Evolutionary conservation across 2,113 vertebrate species (phyloP).

Genomic region (Albula glossodonta): DNA sequence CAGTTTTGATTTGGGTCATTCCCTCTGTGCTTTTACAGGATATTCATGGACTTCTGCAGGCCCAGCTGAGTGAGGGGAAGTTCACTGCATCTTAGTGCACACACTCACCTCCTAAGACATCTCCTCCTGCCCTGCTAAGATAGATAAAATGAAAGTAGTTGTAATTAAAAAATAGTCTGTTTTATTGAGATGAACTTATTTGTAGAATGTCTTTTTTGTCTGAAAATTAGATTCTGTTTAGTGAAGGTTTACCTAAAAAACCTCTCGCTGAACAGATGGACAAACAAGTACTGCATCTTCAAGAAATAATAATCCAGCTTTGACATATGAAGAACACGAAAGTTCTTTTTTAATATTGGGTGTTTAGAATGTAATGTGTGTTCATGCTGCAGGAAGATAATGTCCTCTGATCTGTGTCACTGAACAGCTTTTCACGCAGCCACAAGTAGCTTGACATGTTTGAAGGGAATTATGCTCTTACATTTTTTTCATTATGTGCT

Average conservation of each 20-base stretch:
- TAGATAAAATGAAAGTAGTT: no score
- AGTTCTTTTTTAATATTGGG: background rate
- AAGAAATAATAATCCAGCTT: background rate
- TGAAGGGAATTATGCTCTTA: background rate
- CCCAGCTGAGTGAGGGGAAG: slow-evolving; percentile 36
- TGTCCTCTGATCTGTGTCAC: background rate
- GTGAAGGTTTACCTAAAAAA: background rate
- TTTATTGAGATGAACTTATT: background rate
- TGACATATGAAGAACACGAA: background rate
- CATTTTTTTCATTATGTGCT: background rate
- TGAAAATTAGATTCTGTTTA: background rate
- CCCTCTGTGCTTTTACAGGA: slow-evolving; percentile 47
- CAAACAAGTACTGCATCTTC: background rate
- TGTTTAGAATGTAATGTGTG: background rate
- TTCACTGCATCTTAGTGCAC: background rate
- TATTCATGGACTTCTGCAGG: slow-evolving; percentile 48
- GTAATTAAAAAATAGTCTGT: background rate
- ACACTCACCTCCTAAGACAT: background rate
- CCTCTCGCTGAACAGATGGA: background rate
- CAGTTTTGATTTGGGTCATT: background rate
- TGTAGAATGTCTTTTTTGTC: no score
- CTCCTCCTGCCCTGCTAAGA: no score
- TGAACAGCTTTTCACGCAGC: background rate
- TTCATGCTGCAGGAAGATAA: background rate
- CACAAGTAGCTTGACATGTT: background rate